Percentiles rank a stretch among this genome's conserved stretches.
phyloP scores from a whole-genome alignment of 2,888 invertebrate genomes.

The Pyralis farinalis region DNA sequence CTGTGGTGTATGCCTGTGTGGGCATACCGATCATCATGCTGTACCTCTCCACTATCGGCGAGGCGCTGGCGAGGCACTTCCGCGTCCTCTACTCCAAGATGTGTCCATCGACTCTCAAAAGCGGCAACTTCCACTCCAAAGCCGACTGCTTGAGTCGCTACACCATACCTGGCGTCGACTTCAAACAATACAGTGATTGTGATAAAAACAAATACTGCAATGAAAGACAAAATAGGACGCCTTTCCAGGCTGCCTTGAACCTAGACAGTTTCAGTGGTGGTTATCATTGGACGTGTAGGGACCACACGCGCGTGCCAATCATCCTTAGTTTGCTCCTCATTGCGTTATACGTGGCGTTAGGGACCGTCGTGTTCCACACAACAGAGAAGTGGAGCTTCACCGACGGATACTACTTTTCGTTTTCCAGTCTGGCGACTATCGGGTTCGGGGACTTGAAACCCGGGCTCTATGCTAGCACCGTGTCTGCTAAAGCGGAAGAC shows the following conservation, averaged over 20 bases:
- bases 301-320: conserved; percentile 91
- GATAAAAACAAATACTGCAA: conserved; percentile 34
- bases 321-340: conserved; percentile 92
- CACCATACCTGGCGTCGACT: conserved; percentile 26
- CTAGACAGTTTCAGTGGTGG: conserved; percentile 57
- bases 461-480: conserved; percentile 75
- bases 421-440: conserved; percentile 89
- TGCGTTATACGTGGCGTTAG: conserved; percentile 92
- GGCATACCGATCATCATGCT: conserved; percentile 94
- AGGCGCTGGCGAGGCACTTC: conserved; percentile 90
- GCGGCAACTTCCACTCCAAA: conserved; percentile 40
- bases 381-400: conserved; percentile 96
- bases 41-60: conserved; percentile 93
- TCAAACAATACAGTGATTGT: conserved; percentile 34
- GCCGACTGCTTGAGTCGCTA: conserved; percentile 40
- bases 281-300: conserved; percentile 69
- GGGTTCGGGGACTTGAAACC: conserved; percentile 92
- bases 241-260: conserved; percentile 69
- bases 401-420: conserved; percentile 92
- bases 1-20: conserved; percentile 91
- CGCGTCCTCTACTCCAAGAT: conserved; percentile 85
- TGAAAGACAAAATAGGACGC: conserved; percentile 46
- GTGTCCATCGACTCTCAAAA: conserved; percentile 41
- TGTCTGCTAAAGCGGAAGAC: conserved; percentile 76
- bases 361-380: conserved; percentile 93